These are phyloP conservation scores for Morone chrysops DNA, from an alignment of 2,113 vertebrate species.

Conservation along the genomic window DNA sequence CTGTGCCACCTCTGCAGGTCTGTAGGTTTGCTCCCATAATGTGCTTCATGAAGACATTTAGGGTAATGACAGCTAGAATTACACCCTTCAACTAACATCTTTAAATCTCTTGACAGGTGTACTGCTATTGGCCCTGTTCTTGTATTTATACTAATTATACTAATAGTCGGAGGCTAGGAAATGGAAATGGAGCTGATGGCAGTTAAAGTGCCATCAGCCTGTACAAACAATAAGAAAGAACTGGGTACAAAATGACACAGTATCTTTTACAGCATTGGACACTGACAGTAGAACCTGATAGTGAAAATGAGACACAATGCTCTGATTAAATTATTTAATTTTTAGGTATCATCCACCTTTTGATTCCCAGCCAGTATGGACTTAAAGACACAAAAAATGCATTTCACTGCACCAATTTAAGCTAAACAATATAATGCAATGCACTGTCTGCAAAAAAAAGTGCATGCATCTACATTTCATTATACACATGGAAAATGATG, in stretches of 20 bases:
- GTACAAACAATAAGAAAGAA: not conserved
- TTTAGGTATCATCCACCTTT: not conserved
- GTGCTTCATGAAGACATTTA: not conserved
- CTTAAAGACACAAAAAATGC: not conserved
- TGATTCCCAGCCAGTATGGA: not conserved
- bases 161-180: not conserved
- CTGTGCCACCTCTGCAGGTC: no score
- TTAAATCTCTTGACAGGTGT: not conserved
- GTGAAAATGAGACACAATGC: not conserved
- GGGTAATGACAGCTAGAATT: not conserved
- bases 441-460: not conserved
- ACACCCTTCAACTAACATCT: not conserved
- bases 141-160: not conserved
- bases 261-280: not conserved
- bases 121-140: not conserved
- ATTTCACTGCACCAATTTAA: slow-evolving; percentile 8
- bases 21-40: not conserved
- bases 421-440: not conserved
- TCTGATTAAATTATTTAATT: not conserved
- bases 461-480: not conserved
- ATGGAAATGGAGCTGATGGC: not conserved
- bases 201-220: not conserved
- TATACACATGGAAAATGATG: not conserved
- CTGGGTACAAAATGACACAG: not conserved
- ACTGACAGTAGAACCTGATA: not conserved